Evolutionary conservation across 1,140 invertebrate species (phyloP), one percentile per base, ranked within the genome.

Genomic region (Aphelinus atriplicis): DNA sequence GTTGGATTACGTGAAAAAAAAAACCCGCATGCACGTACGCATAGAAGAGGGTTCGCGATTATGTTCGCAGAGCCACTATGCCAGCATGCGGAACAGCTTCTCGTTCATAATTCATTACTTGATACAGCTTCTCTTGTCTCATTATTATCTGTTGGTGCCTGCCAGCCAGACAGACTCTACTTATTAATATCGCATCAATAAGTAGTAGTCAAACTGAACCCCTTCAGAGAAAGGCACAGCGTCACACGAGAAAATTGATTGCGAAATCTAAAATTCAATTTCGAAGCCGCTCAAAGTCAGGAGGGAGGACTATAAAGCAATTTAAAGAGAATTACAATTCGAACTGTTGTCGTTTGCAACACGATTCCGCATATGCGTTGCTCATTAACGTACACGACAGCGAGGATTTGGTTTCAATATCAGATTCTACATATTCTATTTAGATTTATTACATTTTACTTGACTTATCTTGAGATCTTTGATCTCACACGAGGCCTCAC

Each of bases 121-220:
- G 7, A 48, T 48, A 45, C 26, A 3, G 53, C 26, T 67, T 58
- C 46, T 4, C 46, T 51, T 50, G 9, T 6, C 45, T 42, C 9
- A 45, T 64, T 51, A 46, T 61, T 55, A 51, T 55, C 50, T 26
- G 26, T 26, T 26, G 26, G 42, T 47, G 56, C 46, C 55, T 26
- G 67, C 4, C 67, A 55, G 9, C 3, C 55, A 58, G 2, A 48
- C 2, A 63, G 26, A 7, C 45, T 57, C 58, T n/a, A 68, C 73
- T 74, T 74, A 74, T 74, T 74, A 74, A 74, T 74, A 74, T 74
- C 73, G 45, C 53, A 74, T 74, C 73, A 63, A 74, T 69, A 64
- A 1, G 46, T 48, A 50, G 57, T 57, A 56, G 43, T 1, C 9
- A 26, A 57, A 70, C 51, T 0, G 53, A 70, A 57, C 73, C 61